A percentile compares a stretch with the other conserved stretches of the same genome.
These are phyloP conservation scores for Leptopilina clavipes DNA, from an alignment of 1,140 invertebrate species.

Conservation along the genomic window DNA sequence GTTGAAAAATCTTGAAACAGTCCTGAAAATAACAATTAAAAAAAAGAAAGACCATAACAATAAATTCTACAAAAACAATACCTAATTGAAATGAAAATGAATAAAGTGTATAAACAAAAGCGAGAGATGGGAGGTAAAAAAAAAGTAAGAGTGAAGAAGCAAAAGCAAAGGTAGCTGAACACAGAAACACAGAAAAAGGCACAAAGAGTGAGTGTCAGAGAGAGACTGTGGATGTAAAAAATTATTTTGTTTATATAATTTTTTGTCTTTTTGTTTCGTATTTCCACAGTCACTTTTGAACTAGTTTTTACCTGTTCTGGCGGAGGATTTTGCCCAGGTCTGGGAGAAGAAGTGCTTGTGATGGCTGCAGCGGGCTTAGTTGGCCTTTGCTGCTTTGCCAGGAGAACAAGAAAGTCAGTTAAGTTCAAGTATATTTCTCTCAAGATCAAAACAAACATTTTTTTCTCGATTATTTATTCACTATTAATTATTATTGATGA, in stretches of 20 bases:
- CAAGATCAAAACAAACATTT: not conserved
- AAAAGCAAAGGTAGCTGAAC: conserved; percentile 41
- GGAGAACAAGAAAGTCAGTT: conserved; percentile 73
- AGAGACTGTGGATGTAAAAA: conserved; percentile 42
- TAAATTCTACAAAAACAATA: no score
- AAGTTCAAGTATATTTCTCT: conserved; percentile 53
- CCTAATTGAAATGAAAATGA: not conserved
- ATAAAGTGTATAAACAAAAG: conserved; percentile 42
- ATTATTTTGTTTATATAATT: conserved; percentile 35
- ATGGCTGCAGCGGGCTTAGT: conserved; percentile 77
- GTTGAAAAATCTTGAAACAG: no score
- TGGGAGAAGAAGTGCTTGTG: conserved; percentile 75
- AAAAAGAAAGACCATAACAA: not conserved
- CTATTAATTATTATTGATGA: not conserved
- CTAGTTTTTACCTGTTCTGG: conserved; percentile 78
- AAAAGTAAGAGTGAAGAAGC: conserved; percentile 50
- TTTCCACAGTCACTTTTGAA: conserved; percentile 48
- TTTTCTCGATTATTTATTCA: not conserved
- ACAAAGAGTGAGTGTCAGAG: no score
- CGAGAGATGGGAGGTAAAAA: conserved; percentile 49
- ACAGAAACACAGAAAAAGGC: conserved; percentile 32
- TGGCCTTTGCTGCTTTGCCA: conserved; percentile 76
- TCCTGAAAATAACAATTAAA: not conserved
- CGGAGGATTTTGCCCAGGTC: conserved; percentile 77
- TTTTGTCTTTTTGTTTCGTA: conserved; percentile 42